Evolutionary conservation across 2,113 vertebrate genomes (phyloP), one percentile per base, ranked within the genome.

Genomic region (Pholis gunnellus): DNA sequence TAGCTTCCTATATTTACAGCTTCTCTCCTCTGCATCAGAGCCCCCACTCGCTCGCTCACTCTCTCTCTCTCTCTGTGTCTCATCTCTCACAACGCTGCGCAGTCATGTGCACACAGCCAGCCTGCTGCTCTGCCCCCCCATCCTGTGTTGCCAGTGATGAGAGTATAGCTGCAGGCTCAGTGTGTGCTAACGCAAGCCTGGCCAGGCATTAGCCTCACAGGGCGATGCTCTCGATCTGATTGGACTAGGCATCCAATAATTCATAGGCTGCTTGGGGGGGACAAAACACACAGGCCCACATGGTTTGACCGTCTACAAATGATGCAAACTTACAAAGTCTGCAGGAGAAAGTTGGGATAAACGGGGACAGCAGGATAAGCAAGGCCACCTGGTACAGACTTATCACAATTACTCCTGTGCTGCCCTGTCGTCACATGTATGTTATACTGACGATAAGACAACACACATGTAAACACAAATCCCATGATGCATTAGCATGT

Each of bases 51-150:
- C 64, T 9, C 69, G 22, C 72, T 44, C 65, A 17, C 63, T n/a
- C 69, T 40, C 38, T 42, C 61, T 65, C 67, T 63, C 63, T 42
- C 65, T 68, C 42, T 52, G 40, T 75, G 54, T 4, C 78, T 87
- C 86, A 85, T 89, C 88, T 84, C 92, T 93, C 86, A 88, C 61
- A 84, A 75, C 79, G 71, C 82, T 92, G 89, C 72, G 69, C 90
- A 92, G 89, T 92, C 90, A 93, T 94, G 91, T 92, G 93, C 50
- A 92, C 75, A 81, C 75, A 87, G 75, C 77, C 79, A 80, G 86
- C 68, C 88, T 81, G 85, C 87, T 31, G 42, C 84, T 87, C 83
- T 77, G 60, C 80, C 78, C 79, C 50, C 74, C 81, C 46, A 65
- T 86, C 66, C 88, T 68, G 56, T 44, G 60, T 40, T 86, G 86